These are phyloP conservation scores for Orientallactaga bullata DNA, from an alignment of 2,113 vertebrate genomes.

Conservation along the genomic window DNA sequence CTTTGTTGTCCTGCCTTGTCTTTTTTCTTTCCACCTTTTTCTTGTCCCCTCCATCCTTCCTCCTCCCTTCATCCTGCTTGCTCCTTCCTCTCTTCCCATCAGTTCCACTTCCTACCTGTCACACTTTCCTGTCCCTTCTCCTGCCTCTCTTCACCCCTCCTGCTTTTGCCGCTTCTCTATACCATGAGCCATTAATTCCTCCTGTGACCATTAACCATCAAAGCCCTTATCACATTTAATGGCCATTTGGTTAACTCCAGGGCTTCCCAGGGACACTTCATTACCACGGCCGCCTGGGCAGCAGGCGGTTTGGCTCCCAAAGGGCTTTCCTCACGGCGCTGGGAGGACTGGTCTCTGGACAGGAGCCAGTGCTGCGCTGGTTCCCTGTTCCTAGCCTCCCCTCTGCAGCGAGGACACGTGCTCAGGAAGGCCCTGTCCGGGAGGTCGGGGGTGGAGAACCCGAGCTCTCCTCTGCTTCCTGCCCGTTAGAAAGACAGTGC, in stretches of 20 bases:
- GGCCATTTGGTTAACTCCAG: constrained; percentile 81
- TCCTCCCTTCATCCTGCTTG: neutral
- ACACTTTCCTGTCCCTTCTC: neutral
- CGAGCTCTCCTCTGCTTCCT: neutral
- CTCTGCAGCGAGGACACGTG: neutral
- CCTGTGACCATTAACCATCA: constrained; percentile 79
- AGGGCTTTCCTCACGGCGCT: constrained; percentile 13
- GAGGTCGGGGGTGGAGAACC: neutral
- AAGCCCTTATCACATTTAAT: constrained; percentile 83
- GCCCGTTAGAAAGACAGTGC: neutral
- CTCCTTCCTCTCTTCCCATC: no score
- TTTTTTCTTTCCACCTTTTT: neutral
- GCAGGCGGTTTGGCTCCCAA: neutral
- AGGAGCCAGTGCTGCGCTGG: constrained; percentile 38
- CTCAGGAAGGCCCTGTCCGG: neutral
- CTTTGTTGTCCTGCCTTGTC: neutral
- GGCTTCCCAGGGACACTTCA: constrained; percentile 78
- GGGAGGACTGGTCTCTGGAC: constrained; percentile 59
- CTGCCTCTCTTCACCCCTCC: neutral
- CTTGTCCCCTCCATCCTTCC: neutral
- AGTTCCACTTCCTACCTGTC: neutral
- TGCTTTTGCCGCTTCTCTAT: constrained; percentile 4
- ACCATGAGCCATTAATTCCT: constrained; percentile 76
- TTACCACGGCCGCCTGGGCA: constrained; percentile 69
- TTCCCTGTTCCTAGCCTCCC: neutral